A percentile compares a stretch with the other conserved stretches of the same genome.
These are phyloP conservation scores for Cotesia chilonis DNA, from an alignment of 1,140 invertebrate genomes.

Conservation along the genomic window DNA sequence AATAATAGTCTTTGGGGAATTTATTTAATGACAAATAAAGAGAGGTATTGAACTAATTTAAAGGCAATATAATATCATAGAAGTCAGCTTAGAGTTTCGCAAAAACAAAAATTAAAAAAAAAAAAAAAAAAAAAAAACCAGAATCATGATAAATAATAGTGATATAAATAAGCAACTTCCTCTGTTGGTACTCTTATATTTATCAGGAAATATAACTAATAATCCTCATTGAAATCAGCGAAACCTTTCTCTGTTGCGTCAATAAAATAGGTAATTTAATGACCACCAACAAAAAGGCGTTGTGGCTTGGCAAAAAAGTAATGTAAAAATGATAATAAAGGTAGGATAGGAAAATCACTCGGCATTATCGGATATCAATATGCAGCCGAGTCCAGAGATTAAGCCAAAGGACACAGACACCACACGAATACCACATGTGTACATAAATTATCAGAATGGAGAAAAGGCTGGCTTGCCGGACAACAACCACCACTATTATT, in stretches of 20 bases:
- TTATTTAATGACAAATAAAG: no score
- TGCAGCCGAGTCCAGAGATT: not conserved
- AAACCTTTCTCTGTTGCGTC: not conserved
- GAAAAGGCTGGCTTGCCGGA: no score
- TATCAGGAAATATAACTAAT: slow-evolving; percentile 18
- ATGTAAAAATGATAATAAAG: not conserved
- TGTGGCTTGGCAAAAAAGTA: not conserved
- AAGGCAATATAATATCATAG: no score
- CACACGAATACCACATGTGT: not conserved
- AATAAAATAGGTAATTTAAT: slow-evolving; percentile 12
- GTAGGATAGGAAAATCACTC: not conserved
- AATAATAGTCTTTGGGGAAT: no score
- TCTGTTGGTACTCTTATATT: not conserved
- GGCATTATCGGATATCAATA: not conserved
- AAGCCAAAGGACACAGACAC: not conserved
- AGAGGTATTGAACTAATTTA: no score
- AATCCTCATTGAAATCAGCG: slow-evolving; percentile 9
- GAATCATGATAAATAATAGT: no score
- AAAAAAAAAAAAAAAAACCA: no score
- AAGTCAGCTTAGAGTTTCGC: no score
- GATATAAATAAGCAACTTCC: no score
- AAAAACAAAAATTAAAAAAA: no score
- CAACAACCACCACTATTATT: not conserved
- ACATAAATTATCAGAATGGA: no score
- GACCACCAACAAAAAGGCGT: not conserved